These are phyloP conservation scores for Littorina saxatilis DNA, from an alignment of 1,140 invertebrate genomes.

Conservation along the genomic window DNA sequence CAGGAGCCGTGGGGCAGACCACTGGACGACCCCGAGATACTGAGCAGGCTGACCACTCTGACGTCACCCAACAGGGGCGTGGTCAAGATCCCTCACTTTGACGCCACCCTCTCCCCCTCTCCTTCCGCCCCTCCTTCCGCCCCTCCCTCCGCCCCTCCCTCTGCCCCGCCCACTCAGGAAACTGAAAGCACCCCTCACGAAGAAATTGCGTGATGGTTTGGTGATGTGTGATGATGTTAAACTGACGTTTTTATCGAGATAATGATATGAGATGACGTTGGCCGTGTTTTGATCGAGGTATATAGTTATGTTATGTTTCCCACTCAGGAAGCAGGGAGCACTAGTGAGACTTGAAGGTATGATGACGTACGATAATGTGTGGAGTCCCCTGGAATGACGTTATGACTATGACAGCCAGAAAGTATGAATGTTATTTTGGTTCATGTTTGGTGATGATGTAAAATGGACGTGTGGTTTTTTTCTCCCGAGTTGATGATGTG, in stretches of 20 bases:
- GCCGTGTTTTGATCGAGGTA: neutral
- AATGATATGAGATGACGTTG: no score
- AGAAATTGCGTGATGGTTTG: no score
- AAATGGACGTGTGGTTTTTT: no score
- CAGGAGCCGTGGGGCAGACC: constrained; percentile 2
- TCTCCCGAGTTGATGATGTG: no score
- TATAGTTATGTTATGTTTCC: neutral
- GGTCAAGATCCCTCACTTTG: neutral
- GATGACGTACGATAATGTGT: neutral
- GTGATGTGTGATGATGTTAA: no score
- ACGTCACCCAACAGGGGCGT: neutral
- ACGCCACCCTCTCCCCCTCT: constrained; percentile 15
- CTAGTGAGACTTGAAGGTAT: neutral
- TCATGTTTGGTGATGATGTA: no score
- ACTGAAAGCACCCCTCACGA: neutral
- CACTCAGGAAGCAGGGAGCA: neutral
- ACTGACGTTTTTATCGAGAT: no score
- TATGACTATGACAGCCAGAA: no score
- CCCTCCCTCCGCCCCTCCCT: neutral
- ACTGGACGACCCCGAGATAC: constrained; percentile 14
- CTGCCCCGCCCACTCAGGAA: neutral
- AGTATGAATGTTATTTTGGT: no score
- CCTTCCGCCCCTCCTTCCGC: neutral
- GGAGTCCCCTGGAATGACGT: no score
- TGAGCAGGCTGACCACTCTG: neutral